Percentiles rank a stretch among this genome's conserved stretches.
Evolutionary conservation across 2,113 vertebrate genomes (phyloP).

Genomic region (Corythaixoides concolor): DNA sequence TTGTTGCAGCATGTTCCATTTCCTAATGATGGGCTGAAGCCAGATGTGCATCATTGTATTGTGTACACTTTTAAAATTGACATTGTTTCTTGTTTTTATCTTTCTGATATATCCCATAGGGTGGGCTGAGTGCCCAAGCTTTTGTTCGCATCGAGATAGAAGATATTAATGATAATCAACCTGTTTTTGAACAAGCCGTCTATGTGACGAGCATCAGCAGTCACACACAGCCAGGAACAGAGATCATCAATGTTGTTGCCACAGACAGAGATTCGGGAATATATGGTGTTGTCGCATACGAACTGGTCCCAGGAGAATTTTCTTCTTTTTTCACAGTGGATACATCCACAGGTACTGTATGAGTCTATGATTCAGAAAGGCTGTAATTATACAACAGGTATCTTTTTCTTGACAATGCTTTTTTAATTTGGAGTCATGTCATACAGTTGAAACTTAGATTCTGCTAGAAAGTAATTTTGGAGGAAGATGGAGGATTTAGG

Average conservation of each 20-base stretch:
- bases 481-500: not conserved
- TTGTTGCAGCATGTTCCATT: not conserved
- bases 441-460: not conserved
- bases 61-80: not conserved
- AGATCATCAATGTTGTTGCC: conserved; percentile 84
- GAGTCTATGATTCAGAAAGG: not conserved
- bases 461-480: not conserved
- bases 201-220: conserved; percentile 86
- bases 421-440: not conserved
- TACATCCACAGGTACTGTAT: conserved; percentile 81
- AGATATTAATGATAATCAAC: conserved; percentile 90
- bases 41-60: not conserved
- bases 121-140: conserved; percentile 87
- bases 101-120: conserved; percentile 76
- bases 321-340: conserved; percentile 85
- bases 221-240: conserved; percentile 82
- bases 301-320: conserved; percentile 79
- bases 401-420: not conserved
- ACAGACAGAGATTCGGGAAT: conserved; percentile 84
- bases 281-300: conserved; percentile 81
- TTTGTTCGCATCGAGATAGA: conserved; percentile 89
- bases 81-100: not conserved
- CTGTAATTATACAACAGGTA: not conserved
- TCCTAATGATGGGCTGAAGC: not conserved
- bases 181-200: conserved; percentile 81